Evolutionary conservation across 2,888 invertebrate genomes (phyloP).

Genomic region (Serripes groenlandicus): DNA sequence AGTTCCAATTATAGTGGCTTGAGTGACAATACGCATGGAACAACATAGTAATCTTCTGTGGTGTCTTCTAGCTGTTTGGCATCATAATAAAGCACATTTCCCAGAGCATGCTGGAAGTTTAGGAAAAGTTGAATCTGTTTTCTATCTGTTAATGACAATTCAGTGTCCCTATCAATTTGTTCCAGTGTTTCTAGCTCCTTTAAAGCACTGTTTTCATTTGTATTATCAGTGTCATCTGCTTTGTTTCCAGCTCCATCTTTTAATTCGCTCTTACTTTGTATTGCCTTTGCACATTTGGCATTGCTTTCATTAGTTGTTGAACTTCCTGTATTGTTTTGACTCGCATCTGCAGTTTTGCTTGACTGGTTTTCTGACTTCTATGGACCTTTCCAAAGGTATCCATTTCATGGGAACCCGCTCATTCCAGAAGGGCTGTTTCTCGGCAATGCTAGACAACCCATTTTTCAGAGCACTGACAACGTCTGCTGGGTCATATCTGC

Average conservation of each 20-base stretch:
- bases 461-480: slow-evolving; percentile 16
- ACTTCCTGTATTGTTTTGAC: neutral
- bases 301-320: too few species aligned
- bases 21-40: slow-evolving; percentile 38
- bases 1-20: neutral
- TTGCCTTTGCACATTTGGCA: too few species aligned
- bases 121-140: slow-evolving; percentile 21
- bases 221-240: too few species aligned
- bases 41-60: slow-evolving; percentile 44
- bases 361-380: slow-evolving; percentile 32
- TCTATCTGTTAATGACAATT: slow-evolving; percentile 2
- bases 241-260: too few species aligned
- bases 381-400: slow-evolving; percentile 48
- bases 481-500: neutral
- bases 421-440: slow-evolving; percentile 44
- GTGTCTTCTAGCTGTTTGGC: slow-evolving; percentile 30
- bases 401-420: slow-evolving; percentile 52
- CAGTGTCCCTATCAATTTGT: slow-evolving; percentile 13
- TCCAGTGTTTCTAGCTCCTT: slow-evolving; percentile 10
- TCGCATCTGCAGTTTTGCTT: slow-evolving; percentile 18
- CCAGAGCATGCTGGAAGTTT: slow-evolving; percentile 48
- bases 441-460: slow-evolving; percentile 34
- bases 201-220: too few species aligned
- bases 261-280: too few species aligned
- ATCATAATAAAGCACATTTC: slow-evolving; percentile 55